phyloP scores from a whole-genome alignment of 2,797 vertebrate species.

The Propithecus perrieri region DNA sequence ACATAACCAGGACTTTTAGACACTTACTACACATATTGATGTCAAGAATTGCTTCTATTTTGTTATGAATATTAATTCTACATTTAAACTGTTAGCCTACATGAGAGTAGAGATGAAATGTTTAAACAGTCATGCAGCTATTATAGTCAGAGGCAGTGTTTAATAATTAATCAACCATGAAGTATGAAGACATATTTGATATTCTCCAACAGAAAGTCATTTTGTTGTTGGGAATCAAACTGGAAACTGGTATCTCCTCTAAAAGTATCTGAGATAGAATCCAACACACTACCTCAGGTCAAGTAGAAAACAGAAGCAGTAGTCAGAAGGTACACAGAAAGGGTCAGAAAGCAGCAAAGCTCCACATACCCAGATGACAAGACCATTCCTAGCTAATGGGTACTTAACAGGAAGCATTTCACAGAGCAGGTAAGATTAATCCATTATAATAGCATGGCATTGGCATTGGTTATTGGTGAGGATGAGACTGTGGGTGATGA shows the following conservation, averaged over 20 bases:
- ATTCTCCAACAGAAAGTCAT: not conserved
- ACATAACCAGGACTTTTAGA: not conserved
- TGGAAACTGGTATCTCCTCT: not conserved
- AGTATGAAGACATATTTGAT: not conserved
- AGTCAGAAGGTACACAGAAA: not conserved
- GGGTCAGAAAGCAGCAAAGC: not conserved
- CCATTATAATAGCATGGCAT: not conserved
- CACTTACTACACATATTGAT: not conserved
- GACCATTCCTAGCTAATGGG: not conserved
- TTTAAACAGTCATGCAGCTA: not conserved
- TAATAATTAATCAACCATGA: not conserved
- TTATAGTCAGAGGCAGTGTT: not conserved
- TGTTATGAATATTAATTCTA: not conserved
- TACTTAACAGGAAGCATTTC: not conserved
- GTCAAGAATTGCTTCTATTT: not conserved
- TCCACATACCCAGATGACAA: not conserved
- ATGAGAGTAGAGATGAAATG: not conserved
- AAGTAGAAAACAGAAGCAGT: not conserved
- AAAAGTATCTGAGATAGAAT: not conserved
- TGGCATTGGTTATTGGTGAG: not conserved
- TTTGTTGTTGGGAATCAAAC: not conserved
- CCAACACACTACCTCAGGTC: not conserved
- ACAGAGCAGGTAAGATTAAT: not conserved
- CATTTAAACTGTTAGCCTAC: not conserved
- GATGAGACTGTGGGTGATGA: not conserved